A percentile compares a stretch with the other conserved stretches of the same genome.
These are phyloP conservation scores for Alligator sinensis DNA, from an alignment of 2,113 vertebrate genomes.

Conservation along the genomic window DNA sequence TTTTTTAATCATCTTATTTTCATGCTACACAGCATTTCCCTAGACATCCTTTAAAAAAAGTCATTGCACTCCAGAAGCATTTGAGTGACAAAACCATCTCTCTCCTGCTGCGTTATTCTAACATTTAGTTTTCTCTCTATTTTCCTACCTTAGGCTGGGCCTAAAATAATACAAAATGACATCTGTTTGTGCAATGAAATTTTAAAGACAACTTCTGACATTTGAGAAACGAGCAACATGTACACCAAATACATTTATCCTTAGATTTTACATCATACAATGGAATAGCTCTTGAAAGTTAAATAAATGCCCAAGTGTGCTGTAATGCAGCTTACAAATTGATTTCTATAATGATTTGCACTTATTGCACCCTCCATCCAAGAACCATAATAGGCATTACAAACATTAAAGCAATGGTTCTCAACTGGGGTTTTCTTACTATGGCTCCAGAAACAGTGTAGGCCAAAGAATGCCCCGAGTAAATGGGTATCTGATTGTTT, in stretches of 20 bases:
- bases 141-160: background rate
- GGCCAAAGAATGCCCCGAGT: no score
- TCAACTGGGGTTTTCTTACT: no score
- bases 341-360: background rate
- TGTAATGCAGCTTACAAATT: background rate
- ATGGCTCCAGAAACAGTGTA: no score
- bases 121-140: background rate
- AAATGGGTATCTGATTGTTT: no score
- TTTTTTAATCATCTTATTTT: background rate
- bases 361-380: background rate
- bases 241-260: background rate
- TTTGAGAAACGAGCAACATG: background rate
- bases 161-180: background rate
- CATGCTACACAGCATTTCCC: background rate
- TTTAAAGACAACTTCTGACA: slow-evolving; percentile 4
- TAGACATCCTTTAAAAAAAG: background rate
- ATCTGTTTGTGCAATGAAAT: background rate
- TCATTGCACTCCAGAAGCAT: slow-evolving; percentile 39
- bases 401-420: background rate
- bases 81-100: slow-evolving; percentile 22
- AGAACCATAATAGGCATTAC: background rate
- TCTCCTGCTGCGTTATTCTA: background rate
- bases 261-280: background rate
- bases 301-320: background rate
- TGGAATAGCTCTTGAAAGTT: background rate